Evolutionary conservation across 2,797 vertebrate species (phyloP).

Genomic region (Zalophus californianus): DNA sequence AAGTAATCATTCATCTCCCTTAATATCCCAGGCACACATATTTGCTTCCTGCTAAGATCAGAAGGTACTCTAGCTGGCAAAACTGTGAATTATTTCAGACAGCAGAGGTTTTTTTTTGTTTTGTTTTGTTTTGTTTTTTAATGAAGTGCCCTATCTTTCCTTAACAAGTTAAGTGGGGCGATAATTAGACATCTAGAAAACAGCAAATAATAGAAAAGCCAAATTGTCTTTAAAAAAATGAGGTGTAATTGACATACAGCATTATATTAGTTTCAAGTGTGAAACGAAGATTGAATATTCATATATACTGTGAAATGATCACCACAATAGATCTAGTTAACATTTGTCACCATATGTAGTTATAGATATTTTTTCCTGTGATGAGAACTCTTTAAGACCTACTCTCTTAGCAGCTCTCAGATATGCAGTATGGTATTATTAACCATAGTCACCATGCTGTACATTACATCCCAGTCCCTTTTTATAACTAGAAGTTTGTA

Average conservation of each 20-base stretch:
- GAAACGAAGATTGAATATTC: background rate
- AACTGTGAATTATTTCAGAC: background rate
- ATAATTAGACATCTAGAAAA: background rate
- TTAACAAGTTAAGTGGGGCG: constrained; percentile 36
- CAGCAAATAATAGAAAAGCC: background rate
- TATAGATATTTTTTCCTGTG: background rate
- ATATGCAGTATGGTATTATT: background rate
- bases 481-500: background rate
- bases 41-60: constrained; percentile 45
- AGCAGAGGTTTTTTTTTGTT: background rate
- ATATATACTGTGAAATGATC: background rate
- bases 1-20: constrained; percentile 58
- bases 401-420: background rate
- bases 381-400: background rate
- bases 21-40: constrained; percentile 40
- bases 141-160: background rate
- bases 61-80: constrained; percentile 4
- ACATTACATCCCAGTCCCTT: background rate
- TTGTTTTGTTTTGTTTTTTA: background rate
- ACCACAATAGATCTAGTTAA: background rate
- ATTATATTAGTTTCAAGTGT: background rate
- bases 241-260: background rate
- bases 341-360: background rate
- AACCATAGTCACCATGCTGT: background rate
- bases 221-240: background rate